phyloP scores from a whole-genome alignment of 92 coral and sea anemone genomes.

The Parazoanthus darwini region DNA sequence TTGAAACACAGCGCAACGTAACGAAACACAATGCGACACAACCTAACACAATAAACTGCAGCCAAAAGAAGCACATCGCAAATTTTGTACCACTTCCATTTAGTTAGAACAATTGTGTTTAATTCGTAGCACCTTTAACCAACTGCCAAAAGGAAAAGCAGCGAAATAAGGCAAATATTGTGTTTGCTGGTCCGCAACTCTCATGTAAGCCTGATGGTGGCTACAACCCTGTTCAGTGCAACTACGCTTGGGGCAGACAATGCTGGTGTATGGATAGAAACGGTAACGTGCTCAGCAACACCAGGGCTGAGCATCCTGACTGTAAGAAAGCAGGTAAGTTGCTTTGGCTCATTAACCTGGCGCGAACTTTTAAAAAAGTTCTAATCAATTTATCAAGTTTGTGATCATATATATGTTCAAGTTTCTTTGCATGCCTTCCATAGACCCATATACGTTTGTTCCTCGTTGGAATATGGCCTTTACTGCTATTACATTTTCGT shows the following conservation, averaged over 20 bases:
- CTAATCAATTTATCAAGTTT: neutral
- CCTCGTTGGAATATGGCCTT: neutral
- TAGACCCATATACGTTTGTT: neutral
- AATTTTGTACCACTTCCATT: neutral
- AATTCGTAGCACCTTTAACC: neutral
- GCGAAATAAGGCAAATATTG: conserved; percentile 7
- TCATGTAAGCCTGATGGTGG: conserved; percentile 51
- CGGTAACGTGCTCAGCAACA: conserved; percentile 33
- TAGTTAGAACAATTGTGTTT: neutral
- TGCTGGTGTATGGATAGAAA: conserved; percentile 43
- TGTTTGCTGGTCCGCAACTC: conserved; percentile 20
- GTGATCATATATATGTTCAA: neutral
- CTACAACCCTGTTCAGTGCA: conserved; percentile 79
- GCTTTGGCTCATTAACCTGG: neutral
- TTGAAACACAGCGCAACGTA: no score
- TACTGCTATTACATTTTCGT: neutral
- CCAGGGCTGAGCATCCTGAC: neutral
- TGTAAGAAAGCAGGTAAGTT: conserved; percentile 36
- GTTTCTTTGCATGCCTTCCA: neutral
- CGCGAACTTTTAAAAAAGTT: neutral
- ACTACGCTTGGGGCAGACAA: conserved; percentile 35
- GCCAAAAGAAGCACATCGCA: no score
- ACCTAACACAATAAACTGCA: no score
- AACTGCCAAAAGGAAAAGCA: conserved; percentile 37
- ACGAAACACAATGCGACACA: no score